Evolutionary conservation across 2,113 vertebrate species (phyloP).

Genomic region (Poeciliopsis occidentalis): DNA sequence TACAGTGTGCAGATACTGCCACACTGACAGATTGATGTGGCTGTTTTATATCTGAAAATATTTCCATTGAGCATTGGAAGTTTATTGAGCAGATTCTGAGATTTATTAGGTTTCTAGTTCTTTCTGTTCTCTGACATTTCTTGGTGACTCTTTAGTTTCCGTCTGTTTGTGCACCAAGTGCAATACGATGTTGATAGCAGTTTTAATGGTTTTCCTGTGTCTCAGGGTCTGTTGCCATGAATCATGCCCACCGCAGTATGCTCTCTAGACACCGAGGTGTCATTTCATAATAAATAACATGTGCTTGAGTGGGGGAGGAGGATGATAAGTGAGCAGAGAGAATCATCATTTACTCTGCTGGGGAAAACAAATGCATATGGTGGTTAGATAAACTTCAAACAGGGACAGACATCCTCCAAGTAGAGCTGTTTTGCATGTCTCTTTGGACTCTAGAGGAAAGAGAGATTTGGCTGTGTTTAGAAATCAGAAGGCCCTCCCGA

Average conservation of each 20-base stretch:
- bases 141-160: constrained; percentile 35
- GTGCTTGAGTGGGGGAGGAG: constrained; percentile 50
- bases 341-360: constrained; percentile 66
- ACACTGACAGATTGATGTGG: not conserved
- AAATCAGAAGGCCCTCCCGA: constrained; percentile 66
- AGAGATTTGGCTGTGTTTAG: constrained; percentile 75
- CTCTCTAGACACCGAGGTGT: constrained; percentile 68
- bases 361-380: constrained; percentile 73
- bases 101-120: not conserved
- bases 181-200: constrained; percentile 65
- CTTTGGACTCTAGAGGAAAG: constrained; percentile 68
- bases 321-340: constrained; percentile 67
- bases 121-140: constrained; percentile 36
- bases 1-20: not conserved
- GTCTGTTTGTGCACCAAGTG: constrained; percentile 37
- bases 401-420: constrained; percentile 61
- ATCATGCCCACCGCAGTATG: constrained; percentile 61
- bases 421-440: constrained; percentile 65
- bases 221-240: constrained; percentile 54
- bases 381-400: constrained; percentile 80
- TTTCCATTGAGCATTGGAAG: not conserved
- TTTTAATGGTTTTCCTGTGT: constrained; percentile 72
- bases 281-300: constrained; percentile 75
- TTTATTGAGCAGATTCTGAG: not conserved
- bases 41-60: not conserved